Percentiles rank a stretch among this genome's conserved stretches.
Conservation (phyloP, 2,797 vertebrate genomes). For the Meda fulgida region DNA sequence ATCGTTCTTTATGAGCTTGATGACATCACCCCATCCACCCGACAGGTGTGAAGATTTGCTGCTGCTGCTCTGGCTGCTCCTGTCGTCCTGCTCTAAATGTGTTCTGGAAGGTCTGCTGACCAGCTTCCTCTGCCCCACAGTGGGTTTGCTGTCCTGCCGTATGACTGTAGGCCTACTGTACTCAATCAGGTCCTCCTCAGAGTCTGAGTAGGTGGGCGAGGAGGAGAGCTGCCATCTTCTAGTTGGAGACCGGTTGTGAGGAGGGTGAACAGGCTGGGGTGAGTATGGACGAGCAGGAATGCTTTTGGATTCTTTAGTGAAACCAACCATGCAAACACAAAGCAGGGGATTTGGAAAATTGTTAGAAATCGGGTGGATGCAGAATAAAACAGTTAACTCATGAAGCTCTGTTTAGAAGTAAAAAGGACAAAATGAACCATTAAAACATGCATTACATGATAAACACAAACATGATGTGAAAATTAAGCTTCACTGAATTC, state of each 20-base stretch:
- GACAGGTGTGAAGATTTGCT: slow-evolving; percentile 66
- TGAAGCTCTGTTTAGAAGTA: slow-evolving; percentile 3
- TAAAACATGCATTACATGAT: background rate
- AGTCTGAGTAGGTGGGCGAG: slow-evolving; percentile 61
- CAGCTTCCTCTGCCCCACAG: slow-evolving; percentile 10
- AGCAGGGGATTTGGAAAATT: slow-evolving; percentile 68
- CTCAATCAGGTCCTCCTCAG: slow-evolving; percentile 52
- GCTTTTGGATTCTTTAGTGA: slow-evolving; percentile 72
- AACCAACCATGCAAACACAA: slow-evolving; percentile 83
- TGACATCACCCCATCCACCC: slow-evolving; percentile 65
- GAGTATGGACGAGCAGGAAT: slow-evolving; percentile 59
- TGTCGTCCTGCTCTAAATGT: slow-evolving; percentile 52
- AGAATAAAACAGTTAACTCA: slow-evolving; percentile 39
- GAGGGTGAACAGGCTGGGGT: slow-evolving; percentile 59
- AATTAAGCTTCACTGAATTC: background rate
- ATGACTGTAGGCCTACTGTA: slow-evolving; percentile 32
- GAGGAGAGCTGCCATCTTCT: slow-evolving; percentile 68
- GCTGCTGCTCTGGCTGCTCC: slow-evolving; percentile 53
- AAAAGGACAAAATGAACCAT: background rate
- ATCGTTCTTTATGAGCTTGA: slow-evolving; percentile 63
- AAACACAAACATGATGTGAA: background rate
- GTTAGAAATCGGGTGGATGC: slow-evolving; percentile 59
- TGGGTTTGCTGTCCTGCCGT: background rate
- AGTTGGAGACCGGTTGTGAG: slow-evolving; percentile 53
- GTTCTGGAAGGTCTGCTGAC: slow-evolving; percentile 2